Percentiles rank a stretch among this genome's conserved stretches.
These are phyloP conservation scores for Erannis defoliaria DNA, from an alignment of 2,888 invertebrate species.

Conservation along the genomic window DNA sequence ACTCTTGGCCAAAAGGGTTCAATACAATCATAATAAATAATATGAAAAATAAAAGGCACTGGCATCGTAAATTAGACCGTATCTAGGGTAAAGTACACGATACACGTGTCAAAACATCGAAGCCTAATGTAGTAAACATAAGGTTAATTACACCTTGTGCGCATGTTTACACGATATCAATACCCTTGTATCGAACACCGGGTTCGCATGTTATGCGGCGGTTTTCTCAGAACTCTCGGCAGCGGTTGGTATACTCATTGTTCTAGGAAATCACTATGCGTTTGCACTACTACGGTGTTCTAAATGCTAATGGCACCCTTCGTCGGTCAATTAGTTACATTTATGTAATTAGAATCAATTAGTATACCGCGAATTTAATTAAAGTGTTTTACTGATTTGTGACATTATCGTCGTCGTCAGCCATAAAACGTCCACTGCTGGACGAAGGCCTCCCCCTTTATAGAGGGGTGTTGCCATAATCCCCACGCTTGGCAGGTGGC, in stretches of 20 bases:
- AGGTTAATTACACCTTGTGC: conserved; percentile 17
- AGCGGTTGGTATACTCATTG: conserved; percentile 20
- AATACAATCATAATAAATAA: background rate
- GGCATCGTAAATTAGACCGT: background rate
- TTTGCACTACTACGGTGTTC: conserved; percentile 40
- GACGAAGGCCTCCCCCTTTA: too few relatives aligned
- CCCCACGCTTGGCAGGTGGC: too few relatives aligned
- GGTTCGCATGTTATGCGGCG: conserved; percentile 24
- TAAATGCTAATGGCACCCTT: conserved; percentile 44
- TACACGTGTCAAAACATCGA: conserved; percentile 9
- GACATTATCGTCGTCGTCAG: too few relatives aligned
- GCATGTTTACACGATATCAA: conserved; percentile 22
- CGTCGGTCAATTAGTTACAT: conserved; percentile 26
- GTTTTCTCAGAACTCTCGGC: conserved; percentile 32
- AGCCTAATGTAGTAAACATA: background rate
- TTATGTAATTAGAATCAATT: conserved; percentile 26
- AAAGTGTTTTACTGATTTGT: too few relatives aligned
- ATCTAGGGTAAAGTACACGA: background rate
- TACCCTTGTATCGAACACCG: conserved; percentile 12
- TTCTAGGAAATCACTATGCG: conserved; percentile 58
- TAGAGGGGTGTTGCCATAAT: too few relatives aligned
- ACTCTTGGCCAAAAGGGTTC: too few relatives aligned
- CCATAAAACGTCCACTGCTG: too few relatives aligned
- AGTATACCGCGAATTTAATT: conserved; percentile 11
- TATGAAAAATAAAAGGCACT: background rate